Percentiles rank a stretch among this genome's conserved stretches.
phyloP scores from a whole-genome alignment of 2,888 invertebrate genomes.

The Ormyrus rosae region DNA sequence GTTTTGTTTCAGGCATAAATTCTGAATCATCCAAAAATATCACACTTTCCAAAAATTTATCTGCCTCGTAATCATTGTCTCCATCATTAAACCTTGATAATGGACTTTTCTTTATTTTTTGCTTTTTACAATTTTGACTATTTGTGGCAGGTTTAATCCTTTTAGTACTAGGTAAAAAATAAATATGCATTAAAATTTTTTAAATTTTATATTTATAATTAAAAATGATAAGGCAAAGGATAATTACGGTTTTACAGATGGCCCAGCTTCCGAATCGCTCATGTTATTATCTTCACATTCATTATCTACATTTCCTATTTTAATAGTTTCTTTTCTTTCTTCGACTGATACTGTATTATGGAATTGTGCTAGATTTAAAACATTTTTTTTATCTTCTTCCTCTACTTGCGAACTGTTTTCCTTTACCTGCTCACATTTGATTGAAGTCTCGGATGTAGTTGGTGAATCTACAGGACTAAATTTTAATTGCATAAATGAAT shows the following conservation, averaged over 20 bases:
- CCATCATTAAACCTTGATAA: constrained; percentile 36
- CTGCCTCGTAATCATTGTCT: not conserved
- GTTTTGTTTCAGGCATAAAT: not conserved
- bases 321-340: constrained; percentile 8
- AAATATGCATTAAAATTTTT: not conserved
- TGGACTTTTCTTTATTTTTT: constrained; percentile 40
- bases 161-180: constrained; percentile 27
- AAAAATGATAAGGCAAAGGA: not conserved
- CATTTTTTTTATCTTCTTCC: not conserved
- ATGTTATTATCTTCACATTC: not conserved
- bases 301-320: not conserved
- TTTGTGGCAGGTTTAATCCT: not conserved
- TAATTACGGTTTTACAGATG: constrained; percentile 16
- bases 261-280: not conserved
- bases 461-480: not conserved
- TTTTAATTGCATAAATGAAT: not conserved
- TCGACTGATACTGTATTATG: not conserved
- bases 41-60: constrained; percentile 30
- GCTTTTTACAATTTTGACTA: constrained; percentile 9
- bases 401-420: not conserved
- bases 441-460: not conserved
- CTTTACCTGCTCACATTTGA: not conserved
- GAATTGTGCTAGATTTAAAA: not conserved
- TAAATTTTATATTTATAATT: not conserved
- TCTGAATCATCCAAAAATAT: constrained; percentile 46